Evolutionary conservation across 1,140 invertebrate genomes (phyloP).

Genomic region (Dendroctonus valens): DNA sequence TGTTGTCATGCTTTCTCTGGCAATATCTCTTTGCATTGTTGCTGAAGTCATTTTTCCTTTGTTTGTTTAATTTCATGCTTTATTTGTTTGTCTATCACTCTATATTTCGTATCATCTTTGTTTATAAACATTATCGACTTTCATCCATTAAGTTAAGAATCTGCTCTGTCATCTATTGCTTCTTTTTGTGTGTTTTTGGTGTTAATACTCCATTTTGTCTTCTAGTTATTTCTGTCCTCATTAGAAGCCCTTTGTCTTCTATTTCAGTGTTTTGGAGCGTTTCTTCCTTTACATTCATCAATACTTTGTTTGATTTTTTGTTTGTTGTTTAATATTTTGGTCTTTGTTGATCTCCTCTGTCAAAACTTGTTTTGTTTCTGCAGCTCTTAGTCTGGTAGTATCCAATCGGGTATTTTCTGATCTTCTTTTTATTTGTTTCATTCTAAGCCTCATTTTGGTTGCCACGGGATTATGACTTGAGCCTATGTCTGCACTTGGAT

Average conservation of each 20-base stretch:
- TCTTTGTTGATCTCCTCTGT: background rate
- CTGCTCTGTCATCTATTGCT: background rate
- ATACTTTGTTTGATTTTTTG: background rate
- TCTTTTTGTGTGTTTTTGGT: constrained; percentile 2
- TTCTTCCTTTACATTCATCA: background rate
- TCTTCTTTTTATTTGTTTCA: background rate
- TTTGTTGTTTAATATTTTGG: too few species aligned
- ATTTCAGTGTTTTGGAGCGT: background rate
- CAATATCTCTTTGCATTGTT: too few species aligned
- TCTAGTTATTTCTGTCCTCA: background rate
- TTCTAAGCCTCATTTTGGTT: background rate
- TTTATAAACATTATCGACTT: background rate
- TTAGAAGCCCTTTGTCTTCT: background rate
- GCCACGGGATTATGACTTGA: background rate
- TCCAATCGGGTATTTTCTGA: background rate
- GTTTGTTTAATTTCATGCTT: background rate
- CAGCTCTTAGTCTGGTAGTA: background rate
- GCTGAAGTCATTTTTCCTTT: background rate
- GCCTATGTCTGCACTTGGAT: background rate
- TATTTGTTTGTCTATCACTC: background rate
- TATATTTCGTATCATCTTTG: background rate
- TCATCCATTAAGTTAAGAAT: background rate
- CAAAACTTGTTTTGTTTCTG: background rate
- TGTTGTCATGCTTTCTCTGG: too few species aligned
- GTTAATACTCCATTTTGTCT: background rate